Percentiles rank a stretch among this genome's conserved stretches.
phyloP scores from a whole-genome alignment of 2,797 vertebrate genomes.

The Diceros bicornis region DNA sequence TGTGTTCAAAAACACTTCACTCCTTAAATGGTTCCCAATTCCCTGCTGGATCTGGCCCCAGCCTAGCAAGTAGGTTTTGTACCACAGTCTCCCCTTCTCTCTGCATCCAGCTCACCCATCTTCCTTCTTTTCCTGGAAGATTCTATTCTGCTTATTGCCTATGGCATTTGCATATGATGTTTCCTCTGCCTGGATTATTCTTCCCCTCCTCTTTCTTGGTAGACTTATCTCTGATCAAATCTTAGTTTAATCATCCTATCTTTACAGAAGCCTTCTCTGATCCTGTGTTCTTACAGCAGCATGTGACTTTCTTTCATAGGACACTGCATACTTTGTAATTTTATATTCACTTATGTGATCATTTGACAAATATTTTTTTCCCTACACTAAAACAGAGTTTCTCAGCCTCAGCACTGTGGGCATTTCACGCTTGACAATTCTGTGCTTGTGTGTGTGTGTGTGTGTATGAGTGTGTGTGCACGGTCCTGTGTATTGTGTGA shows the following conservation, averaged over 20 bases:
- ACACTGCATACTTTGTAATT: neutral
- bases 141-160: neutral
- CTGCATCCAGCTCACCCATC: neutral
- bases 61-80: neutral
- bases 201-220: neutral
- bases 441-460: neutral
- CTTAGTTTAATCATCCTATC: neutral
- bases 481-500: neutral
- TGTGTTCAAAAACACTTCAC: neutral
- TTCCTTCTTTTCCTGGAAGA: neutral
- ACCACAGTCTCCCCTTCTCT: neutral
- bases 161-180: neutral
- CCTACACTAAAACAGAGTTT: neutral
- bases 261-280: neutral
- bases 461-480: accelerated
- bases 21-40: neutral
- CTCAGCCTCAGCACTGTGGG: neutral
- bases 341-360: neutral
- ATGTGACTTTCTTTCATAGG: neutral
- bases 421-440: neutral
- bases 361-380: neutral
- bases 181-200: neutral
- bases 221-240: neutral
- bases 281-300: neutral
- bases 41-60: neutral